Evolutionary conservation across 2,113 vertebrate species (phyloP).

Genomic region (Rafetus swinhoei): DNA sequence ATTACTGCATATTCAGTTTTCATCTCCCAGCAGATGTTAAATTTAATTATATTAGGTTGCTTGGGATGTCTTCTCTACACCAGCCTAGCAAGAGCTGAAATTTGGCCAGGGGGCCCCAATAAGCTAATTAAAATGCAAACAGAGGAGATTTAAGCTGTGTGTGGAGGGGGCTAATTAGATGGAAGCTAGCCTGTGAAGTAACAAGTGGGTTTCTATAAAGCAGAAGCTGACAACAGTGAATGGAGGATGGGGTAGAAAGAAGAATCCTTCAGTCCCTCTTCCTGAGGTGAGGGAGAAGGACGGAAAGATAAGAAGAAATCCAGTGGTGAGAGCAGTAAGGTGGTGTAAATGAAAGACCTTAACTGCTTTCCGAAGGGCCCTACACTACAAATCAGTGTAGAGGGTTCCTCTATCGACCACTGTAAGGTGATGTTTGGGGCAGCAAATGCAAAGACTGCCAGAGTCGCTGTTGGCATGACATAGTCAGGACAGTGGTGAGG

Average conservation of each 20-base stretch:
- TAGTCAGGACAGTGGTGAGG: not conserved
- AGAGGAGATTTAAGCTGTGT: too few relatives aligned
- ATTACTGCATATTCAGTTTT: slow-evolving; percentile 42
- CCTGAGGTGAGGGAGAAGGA: not conserved
- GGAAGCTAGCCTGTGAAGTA: not conserved
- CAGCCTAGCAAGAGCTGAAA: not conserved
- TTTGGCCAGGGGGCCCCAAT: not conserved
- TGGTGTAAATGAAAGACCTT: not conserved
- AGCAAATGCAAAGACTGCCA: not conserved
- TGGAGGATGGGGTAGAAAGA: too few relatives aligned
- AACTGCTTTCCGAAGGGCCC: not conserved
- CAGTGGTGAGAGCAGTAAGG: not conserved
- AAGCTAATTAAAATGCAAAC: not conserved
- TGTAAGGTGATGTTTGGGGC: too few relatives aligned
- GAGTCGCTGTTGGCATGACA: not conserved
- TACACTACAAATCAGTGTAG: not conserved
- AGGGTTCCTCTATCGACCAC: not conserved
- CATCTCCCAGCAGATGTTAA: not conserved
- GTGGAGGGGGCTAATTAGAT: not conserved
- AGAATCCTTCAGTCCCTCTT: not conserved
- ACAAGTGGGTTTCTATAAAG: not conserved
- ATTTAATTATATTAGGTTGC: not conserved
- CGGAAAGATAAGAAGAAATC: not conserved
- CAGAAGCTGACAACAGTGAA: too few relatives aligned
- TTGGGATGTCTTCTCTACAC: not conserved